Conservation (phyloP, 1,140 invertebrate species). For the Cotesia glomerata region DNA sequence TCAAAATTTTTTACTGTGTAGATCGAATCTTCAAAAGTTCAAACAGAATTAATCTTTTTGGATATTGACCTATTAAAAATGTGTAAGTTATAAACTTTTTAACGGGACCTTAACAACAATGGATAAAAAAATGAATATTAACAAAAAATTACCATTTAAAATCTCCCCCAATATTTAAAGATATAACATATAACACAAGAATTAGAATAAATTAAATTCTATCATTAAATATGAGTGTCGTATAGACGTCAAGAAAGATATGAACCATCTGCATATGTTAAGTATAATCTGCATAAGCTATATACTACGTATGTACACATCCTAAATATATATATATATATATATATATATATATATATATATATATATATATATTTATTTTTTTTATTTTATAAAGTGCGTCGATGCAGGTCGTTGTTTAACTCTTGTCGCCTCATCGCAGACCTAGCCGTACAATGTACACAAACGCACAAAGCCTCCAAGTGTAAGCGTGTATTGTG, state of each 20-base stretch:
- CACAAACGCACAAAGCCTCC: conserved; percentile 7
- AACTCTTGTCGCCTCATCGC: not conserved
- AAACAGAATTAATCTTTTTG: no score
- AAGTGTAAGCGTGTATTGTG: not conserved
- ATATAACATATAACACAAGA: not conserved
- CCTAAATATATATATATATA: not conserved
- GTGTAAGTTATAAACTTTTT: no score
- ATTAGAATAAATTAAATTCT: conserved; percentile 9
- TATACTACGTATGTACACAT: not conserved
- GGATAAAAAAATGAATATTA: no score
- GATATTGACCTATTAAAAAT: no score
- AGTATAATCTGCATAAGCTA: conserved; percentile 6
- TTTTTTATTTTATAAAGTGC: not conserved
- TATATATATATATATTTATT: not conserved
- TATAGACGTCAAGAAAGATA: not conserved
- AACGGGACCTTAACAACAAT: no score
- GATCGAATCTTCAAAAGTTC: no score
- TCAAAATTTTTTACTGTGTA: no score
- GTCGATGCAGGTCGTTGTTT: conserved; percentile 14
- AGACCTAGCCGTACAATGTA: conserved; percentile 1
- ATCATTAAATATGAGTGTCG: not conserved
- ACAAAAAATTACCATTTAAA: no score
- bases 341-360: not conserved
- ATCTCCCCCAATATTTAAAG: no score
- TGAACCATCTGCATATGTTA: conserved; percentile 8